Conservation (phyloP, 2,797 vertebrate species). For the Pangasius djambal region DNA sequence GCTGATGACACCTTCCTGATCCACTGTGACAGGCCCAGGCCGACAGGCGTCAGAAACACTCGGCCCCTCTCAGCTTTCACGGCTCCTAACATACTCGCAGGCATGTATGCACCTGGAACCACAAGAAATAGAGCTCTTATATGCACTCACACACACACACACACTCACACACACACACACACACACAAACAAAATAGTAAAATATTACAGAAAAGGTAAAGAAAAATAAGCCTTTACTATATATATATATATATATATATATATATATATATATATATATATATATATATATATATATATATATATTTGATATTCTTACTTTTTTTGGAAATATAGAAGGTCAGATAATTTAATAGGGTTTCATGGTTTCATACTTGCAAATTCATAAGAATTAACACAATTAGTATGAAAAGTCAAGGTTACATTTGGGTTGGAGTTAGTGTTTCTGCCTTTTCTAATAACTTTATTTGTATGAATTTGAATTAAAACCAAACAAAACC, state of each 20-base stretch:
- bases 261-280: not conserved
- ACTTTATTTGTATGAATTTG: not conserved
- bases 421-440: not conserved
- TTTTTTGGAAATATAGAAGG: not conserved
- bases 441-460: not conserved
- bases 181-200: conserved; percentile 14
- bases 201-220: not conserved
- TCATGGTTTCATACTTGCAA: not conserved
- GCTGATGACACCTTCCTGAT: conserved; percentile 74
- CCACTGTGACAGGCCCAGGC: conserved; percentile 72
- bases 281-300: not conserved
- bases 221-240: not conserved
- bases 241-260: not conserved
- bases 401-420: not conserved
- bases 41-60: conserved; percentile 74
- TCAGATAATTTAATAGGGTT: not conserved
- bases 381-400: not conserved
- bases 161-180: conserved; percentile 39
- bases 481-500: not conserved
- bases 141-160: conserved; percentile 44
- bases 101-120: conserved; percentile 47
- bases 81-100: conserved; percentile 58
- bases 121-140: conserved; percentile 42
- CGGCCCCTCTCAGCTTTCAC: conserved; percentile 66
- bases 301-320: not conserved